phyloP scores from a whole-genome alignment of 2,113 vertebrate species.

The Gopherus flavomarginatus region DNA sequence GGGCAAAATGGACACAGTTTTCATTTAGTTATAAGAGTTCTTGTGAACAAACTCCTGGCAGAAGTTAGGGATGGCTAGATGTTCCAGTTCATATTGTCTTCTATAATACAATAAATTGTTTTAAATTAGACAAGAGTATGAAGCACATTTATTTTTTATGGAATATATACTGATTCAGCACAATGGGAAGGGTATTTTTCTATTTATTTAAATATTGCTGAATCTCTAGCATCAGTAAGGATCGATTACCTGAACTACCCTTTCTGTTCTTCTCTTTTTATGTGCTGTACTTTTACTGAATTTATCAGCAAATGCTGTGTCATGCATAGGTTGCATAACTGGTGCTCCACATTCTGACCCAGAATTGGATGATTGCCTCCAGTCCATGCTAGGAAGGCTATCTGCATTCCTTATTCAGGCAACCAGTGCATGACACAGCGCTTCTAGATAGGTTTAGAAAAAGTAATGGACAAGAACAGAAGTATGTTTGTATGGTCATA shows the following conservation, averaged over 20 bases:
- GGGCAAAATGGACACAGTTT: too few species aligned
- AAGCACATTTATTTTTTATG: background rate
- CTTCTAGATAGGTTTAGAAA: background rate
- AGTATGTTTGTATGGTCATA: background rate
- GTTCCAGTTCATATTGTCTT: background rate
- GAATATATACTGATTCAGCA: background rate
- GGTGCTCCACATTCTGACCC: background rate
- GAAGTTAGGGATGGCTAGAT: too few species aligned
- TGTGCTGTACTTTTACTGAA: background rate
- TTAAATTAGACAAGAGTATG: background rate
- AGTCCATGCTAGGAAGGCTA: background rate
- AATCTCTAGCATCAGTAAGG: background rate
- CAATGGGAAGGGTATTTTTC: background rate
- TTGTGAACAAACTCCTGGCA: too few species aligned
- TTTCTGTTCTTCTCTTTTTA: slow-evolving; percentile 9
- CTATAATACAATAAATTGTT: background rate
- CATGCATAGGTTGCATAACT: slow-evolving; percentile 29
- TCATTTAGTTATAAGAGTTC: too few species aligned
- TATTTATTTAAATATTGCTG: background rate
- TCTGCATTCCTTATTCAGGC: background rate
- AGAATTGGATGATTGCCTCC: background rate
- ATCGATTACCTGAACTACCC: background rate
- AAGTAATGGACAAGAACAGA: background rate
- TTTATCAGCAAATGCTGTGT: slow-evolving; percentile 57
- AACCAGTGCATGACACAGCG: slow-evolving; percentile 48